These are phyloP conservation scores for Caenorhabditis japonica DNA, from an alignment of 2,888 invertebrate genomes.

Conservation along the genomic window DNA sequence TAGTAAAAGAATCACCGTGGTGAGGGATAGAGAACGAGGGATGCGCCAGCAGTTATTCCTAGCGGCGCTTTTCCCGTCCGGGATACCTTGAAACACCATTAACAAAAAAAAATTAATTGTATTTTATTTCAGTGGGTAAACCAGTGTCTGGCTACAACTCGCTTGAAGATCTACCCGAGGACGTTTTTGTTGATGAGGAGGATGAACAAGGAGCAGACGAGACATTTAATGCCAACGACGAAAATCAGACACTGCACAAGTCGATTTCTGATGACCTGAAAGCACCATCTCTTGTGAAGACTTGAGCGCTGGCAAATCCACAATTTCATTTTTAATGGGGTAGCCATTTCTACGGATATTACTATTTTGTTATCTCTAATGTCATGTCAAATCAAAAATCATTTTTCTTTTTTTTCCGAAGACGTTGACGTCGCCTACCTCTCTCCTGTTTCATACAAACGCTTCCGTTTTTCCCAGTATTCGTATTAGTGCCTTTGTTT, in stretches of 20 bases:
- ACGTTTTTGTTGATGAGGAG: conserved; percentile 55
- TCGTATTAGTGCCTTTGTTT: no score
- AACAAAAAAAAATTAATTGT: background rate
- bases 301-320: background rate
- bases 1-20: no score
- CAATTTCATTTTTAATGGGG: conserved; percentile 29
- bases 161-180: conserved; percentile 65
- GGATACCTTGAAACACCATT: background rate
- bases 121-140: conserved; percentile 42
- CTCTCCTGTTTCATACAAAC: no score
- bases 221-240: conserved; percentile 1
- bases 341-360: conserved; percentile 26
- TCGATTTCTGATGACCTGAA: background rate
- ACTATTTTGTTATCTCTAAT: conserved; percentile 6
- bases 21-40: no score
- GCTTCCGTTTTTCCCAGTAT: no score
- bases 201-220: conserved; percentile 19
- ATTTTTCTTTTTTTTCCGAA: background rate
- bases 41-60: no score
- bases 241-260: conserved; percentile 3
- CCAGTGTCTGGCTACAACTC: conserved; percentile 61
- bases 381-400: conserved; percentile 31
- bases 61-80: no score
- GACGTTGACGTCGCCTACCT: conserved; percentile 35
- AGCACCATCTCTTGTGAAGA: conserved; percentile 7